Percentiles rank a stretch among this genome's conserved stretches.
Evolutionary conservation across 2,113 vertebrate genomes (phyloP).

Genomic region (Anser brachyrhynchus): DNA sequence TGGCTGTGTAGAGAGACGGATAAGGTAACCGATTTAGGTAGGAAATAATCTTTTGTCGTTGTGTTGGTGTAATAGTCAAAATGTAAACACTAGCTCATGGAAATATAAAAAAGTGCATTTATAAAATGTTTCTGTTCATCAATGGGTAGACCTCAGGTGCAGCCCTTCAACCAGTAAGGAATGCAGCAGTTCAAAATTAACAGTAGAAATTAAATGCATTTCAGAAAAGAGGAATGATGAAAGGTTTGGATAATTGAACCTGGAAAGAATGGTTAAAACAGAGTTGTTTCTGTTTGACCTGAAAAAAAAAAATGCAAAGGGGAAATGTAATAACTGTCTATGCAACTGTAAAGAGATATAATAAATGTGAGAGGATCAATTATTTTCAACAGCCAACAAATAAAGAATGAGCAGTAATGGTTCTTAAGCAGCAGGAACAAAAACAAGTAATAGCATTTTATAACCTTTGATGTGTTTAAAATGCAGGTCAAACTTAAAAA

Average conservation of each 20-base stretch:
- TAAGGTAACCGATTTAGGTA: neutral
- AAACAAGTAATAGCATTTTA: neutral
- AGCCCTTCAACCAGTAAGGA: neutral
- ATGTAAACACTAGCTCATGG: neutral
- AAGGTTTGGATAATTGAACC: neutral
- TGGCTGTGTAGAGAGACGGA: neutral
- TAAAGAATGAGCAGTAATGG: neutral
- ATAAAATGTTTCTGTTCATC: neutral
- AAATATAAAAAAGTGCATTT: neutral
- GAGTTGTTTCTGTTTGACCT: neutral
- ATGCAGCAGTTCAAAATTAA: neutral
- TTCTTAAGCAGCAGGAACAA: neutral
- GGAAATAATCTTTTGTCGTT: neutral
- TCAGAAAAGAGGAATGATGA: neutral
- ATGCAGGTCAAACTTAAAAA: neutral
- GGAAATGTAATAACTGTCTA: neutral
- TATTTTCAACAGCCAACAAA: neutral
- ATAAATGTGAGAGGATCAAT: neutral
- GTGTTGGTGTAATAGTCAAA: neutral
- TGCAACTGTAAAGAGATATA: neutral
- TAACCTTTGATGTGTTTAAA: neutral
- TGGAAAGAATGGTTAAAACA: neutral
- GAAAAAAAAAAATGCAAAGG: neutral
- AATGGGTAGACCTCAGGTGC: neutral
- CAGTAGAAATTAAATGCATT: neutral